Evolutionary conservation across 2,113 vertebrate species (phyloP), one percentile per base, ranked within the genome.

Genomic region (Tachuris rubrigastra): DNA sequence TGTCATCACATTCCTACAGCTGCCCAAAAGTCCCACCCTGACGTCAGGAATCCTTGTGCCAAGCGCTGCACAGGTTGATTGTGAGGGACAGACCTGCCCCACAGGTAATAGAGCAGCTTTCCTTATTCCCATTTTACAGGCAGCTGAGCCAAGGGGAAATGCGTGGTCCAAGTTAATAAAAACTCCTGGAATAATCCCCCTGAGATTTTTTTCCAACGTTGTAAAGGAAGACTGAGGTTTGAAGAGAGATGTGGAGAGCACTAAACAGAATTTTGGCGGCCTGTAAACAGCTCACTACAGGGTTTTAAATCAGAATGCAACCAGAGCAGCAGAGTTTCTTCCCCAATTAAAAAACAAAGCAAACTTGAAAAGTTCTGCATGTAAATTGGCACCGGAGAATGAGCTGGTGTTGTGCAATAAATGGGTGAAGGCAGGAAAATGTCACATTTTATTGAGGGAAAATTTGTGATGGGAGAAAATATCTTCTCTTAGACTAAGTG

Each of bases 391-490:
- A 63, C 27, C 11, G 11, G 89, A 79, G 87, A 73, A 69, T 28
- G 62, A 88, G 92, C 39, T 90, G 27, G 2, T 55, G 85, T 62
- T 67, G 86, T 60, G 85, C 81, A 73, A 35, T 91, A 85, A 93
- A 89, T 76, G 79, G 78, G 82, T 8, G 68, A 91, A 96, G 85
- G 89, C 75, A 76, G 87, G 91, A 62, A 93, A 93, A 87, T 85
- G 87, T 87, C 94, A 94, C 46, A 18, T 95, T 96, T 95, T 91
- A 95, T 89, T 35, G 74, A 76, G 74, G 75, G 27, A 74, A 67
- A 81, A 65, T 68, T 22, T 76, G 92, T 85, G 92, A 89, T 0
- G 2, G 49, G 93, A 87, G 55, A 78, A 81, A 76, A 37, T 44
- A 20, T 82, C 71, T 87, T 78, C 33, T 82, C 44, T 31, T 17